These are phyloP conservation scores for Gila robusta DNA, from an alignment of 2,797 vertebrate genomes.

Conservation along the genomic window DNA sequence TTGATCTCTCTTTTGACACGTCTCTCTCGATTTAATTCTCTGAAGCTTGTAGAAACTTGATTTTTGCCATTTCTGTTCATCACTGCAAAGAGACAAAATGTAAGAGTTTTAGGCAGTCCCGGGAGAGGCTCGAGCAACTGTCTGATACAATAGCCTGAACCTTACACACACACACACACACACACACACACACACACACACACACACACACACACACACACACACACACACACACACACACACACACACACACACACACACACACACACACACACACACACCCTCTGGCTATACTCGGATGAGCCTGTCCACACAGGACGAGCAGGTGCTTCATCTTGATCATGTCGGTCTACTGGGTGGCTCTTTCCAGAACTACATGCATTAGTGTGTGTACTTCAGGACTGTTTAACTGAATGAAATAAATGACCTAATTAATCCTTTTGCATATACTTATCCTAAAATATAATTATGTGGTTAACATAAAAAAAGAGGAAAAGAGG, in stretches of 20 bases:
- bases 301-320: conserved; percentile 53
- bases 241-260: conserved; percentile 42
- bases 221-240: conserved; percentile 41
- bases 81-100: neutral
- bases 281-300: conserved; percentile 48
- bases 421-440: neutral
- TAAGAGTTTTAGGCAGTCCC: neutral
- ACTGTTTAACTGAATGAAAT: neutral
- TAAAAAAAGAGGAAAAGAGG: too few species aligned
- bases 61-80: neutral
- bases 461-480: neutral
- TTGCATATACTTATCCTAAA: neutral
- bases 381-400: conserved; percentile 30
- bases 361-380: conserved; percentile 2
- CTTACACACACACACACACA: conserved; percentile 36
- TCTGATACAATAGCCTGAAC: conserved; percentile 20
- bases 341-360: conserved; percentile 13
- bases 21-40: neutral
- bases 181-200: conserved; percentile 41
- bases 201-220: conserved; percentile 41
- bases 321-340: conserved; percentile 38
- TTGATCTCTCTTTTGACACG: neutral
- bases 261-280: conserved; percentile 45
- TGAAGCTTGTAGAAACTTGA: conserved; percentile 21
- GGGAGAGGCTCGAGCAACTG: neutral